Evolutionary conservation across 2,113 vertebrate genomes (phyloP), one percentile per base, ranked within the genome.

Genomic region (Grammomys dolichurus): DNA sequence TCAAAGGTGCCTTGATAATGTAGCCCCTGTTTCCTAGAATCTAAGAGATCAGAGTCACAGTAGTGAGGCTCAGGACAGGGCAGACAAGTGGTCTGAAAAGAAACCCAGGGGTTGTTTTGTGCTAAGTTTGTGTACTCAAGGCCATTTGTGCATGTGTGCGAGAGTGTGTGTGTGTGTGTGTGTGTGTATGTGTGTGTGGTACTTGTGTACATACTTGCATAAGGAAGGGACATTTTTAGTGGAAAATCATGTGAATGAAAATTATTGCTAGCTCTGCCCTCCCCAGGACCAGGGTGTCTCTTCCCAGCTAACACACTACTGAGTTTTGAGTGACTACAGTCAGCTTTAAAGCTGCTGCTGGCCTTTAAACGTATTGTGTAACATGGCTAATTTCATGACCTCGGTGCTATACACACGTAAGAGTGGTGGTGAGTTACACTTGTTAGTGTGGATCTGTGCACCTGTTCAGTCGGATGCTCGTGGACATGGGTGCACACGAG

Each of bases 1-100:
- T 93, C 94, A 94, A 97, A 97, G 95, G 95, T 40, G 63, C 76
- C 96, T 89, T 65, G n/a, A 75, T 95, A 95, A 56, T 75, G 94
- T 67, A 40, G 78, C 90, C 96, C 65, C 54, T 73, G 3, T 7
- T 46, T 90, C 56, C n/a, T 40, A 89, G 93, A 97, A 91, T 91
- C 56, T 88, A 58, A 17, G 58, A 10, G 43, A 65, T 81, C 91
- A 51, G 69, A 81, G 54, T 93, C 60, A 65, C 69, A 65, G 54
- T 87, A 90, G 75, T 81, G 80, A 97, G 92, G 91, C n/a, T 89
- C 36, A 58, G 67, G 91, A 89, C 46, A 67, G 67, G 93, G 88
- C 11, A 65, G 28, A 69, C 76, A 75, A 72, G 31, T n/a, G 86
- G 40, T 88, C 46, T 58, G 22, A 28, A 90, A 84, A 91, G 73